phyloP scores from a whole-genome alignment of 1,140 invertebrate genomes.

The Neomicropteryx cornuta region DNA sequence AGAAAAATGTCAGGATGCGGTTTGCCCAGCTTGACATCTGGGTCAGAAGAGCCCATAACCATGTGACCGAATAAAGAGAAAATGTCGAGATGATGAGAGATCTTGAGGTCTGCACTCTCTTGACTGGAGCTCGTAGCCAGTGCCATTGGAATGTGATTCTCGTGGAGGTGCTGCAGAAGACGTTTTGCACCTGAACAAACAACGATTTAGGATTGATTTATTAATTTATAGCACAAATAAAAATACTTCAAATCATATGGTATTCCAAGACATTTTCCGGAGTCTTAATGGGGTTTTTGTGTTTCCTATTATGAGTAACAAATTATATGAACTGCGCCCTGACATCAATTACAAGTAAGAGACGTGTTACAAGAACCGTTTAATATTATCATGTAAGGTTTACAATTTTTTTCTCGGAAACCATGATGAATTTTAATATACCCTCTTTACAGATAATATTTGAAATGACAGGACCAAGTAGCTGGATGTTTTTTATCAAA shows the following conservation, averaged over 20 bases:
- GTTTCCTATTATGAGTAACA: too few relatives aligned
- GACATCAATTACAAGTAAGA: too few relatives aligned
- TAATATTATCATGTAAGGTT: too few relatives aligned
- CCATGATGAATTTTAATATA: too few relatives aligned
- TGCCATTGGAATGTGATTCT: constrained; percentile 52
- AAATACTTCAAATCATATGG: constrained; percentile 4
- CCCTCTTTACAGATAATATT: too few relatives aligned
- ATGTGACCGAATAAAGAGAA: constrained; percentile 52
- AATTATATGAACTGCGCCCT: too few relatives aligned
- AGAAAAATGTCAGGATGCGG: constrained; percentile 70
- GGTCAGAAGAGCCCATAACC: constrained; percentile 58
- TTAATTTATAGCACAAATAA: not conserved
- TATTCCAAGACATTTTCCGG: too few relatives aligned
- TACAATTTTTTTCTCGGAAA: too few relatives aligned
- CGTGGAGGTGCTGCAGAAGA: constrained; percentile 55
- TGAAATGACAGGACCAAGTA: too few relatives aligned
- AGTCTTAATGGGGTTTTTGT: too few relatives aligned
- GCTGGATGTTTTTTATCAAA: too few relatives aligned
- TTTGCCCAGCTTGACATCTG: constrained; percentile 64
- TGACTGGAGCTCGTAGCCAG: constrained; percentile 62
- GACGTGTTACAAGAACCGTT: too few relatives aligned
- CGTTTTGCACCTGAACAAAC: constrained; percentile 48
- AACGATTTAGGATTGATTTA: not conserved
- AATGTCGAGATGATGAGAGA: constrained; percentile 47
- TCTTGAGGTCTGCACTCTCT: constrained; percentile 53